Evolutionary conservation across 2,797 vertebrate species (phyloP).

Genomic region (Fistularia tabacaria): DNA sequence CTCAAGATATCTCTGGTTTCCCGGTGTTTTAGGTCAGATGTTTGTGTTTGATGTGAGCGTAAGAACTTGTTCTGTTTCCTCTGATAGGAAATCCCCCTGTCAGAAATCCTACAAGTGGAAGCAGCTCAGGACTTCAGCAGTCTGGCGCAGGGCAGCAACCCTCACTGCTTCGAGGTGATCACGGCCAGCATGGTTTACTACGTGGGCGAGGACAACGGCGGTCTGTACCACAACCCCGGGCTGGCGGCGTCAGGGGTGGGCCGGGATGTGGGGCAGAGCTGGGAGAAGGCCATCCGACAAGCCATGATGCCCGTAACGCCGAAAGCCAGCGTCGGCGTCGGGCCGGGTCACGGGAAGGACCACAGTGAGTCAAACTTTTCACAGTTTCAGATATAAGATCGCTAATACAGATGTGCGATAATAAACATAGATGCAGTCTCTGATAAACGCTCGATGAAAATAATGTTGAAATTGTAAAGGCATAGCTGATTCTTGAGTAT

Average conservation of each 20-base stretch:
- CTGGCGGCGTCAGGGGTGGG: constrained; percentile 83
- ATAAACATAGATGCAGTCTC: too few relatives aligned
- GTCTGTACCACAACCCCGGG: constrained; percentile 70
- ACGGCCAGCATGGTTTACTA: constrained; percentile 89
- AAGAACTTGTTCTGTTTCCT: too few relatives aligned
- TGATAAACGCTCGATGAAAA: not conserved
- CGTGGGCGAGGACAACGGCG: constrained; percentile 84
- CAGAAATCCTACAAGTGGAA: constrained; percentile 91
- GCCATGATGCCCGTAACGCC: constrained; percentile 95
- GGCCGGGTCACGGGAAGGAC: constrained; percentile 82
- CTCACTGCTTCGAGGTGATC: constrained; percentile 92
- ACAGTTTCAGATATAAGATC: too few relatives aligned
- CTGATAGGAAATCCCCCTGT: constrained; percentile 88
- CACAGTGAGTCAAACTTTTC: constrained; percentile 80
- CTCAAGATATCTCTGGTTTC: too few relatives aligned
- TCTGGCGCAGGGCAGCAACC: constrained; percentile 81
- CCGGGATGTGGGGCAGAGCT: constrained; percentile 83
- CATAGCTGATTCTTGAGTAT: too few relatives aligned
- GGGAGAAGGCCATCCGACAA: constrained; percentile 92
- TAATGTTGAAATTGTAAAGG: too few relatives aligned
- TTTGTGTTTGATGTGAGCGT: too few relatives aligned
- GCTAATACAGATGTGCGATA: too few relatives aligned
- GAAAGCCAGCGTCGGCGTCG: constrained; percentile 80
- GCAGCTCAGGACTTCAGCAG: constrained; percentile 78
- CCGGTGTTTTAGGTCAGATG: too few relatives aligned